A percentile compares a stretch with the other conserved stretches of the same genome.
Conservation (phyloP, 2,113 vertebrate genomes). For the Petrocephalus microphthalmus region DNA sequence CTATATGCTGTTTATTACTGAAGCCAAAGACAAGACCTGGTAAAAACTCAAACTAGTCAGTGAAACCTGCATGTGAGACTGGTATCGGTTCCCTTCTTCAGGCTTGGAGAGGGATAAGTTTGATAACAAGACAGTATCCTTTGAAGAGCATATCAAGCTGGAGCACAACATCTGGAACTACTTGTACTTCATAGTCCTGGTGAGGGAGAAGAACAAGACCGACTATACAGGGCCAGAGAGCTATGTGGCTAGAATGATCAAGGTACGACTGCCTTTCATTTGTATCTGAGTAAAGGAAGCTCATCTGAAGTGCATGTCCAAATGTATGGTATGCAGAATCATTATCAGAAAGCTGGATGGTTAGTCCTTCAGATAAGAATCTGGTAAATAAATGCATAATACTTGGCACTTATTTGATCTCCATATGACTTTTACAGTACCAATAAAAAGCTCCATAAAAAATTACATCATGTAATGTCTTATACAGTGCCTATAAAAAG, state of each 20-base stretch:
- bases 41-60: neutral
- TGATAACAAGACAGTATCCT: constrained; percentile 96
- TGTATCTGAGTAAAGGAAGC: neutral
- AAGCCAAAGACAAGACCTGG: neutral
- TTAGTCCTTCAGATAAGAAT: neutral
- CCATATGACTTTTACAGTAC: neutral
- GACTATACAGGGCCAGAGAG: constrained; percentile 96
- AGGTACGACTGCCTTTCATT: constrained; percentile 56
- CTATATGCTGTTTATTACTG: neutral
- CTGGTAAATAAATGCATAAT: neutral
- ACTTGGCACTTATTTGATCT: neutral
- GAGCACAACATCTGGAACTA: constrained; percentile 99
- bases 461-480: neutral
- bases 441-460: neutral
- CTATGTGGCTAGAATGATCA: constrained; percentile 94
- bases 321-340: neutral
- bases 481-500: too few species aligned
- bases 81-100: constrained; percentile 42
- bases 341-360: neutral
- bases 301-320: neutral
- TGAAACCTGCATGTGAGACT: neutral
- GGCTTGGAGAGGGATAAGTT: constrained; percentile 96
- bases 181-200: constrained; percentile 91
- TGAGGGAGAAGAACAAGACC: constrained; percentile 90
- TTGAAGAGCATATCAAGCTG: constrained; percentile 89